Evolutionary conservation across 2,888 invertebrate species (phyloP).

Genomic region (Dolomedes plantarius): DNA sequence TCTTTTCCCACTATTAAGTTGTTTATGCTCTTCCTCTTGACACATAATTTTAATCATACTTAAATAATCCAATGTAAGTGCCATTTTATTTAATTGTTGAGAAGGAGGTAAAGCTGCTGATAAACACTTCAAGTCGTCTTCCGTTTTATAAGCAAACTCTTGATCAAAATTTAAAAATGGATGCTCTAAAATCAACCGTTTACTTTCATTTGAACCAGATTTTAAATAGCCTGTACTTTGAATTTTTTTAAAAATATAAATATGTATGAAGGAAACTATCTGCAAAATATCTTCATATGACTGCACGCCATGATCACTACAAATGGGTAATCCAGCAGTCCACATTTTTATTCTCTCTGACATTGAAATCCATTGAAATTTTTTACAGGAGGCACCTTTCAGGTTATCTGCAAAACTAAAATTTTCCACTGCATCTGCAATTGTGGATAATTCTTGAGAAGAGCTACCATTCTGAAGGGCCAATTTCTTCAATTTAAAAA

Average conservation of each 20-base stretch:
- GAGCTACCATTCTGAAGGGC: constrained; percentile 29
- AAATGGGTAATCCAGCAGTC: constrained; percentile 48
- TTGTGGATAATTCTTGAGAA: constrained; percentile 12
- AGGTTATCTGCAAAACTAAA: constrained; percentile 45
- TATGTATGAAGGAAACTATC: constrained; percentile 21
- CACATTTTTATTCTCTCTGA: constrained; percentile 45
- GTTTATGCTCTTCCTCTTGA: constrained; percentile 29
- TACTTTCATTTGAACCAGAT: not conserved
- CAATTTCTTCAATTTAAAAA: constrained; percentile 37
- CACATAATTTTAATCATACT: constrained; percentile 54
- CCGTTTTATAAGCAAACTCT: not conserved
- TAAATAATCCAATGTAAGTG: constrained; percentile 55
- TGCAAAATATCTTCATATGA: not conserved
- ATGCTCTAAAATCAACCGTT: constrained; percentile 23
- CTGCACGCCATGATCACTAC: constrained; percentile 8
- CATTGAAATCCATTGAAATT: constrained; percentile 26
- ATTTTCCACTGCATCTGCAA: constrained; percentile 30
- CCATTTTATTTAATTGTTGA: constrained; percentile 27
- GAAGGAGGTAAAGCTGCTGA: constrained; percentile 22
- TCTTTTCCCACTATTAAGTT: constrained; percentile 43
- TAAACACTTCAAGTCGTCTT: constrained; percentile 25
- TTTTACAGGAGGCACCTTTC: constrained; percentile 4
- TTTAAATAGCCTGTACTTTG: not conserved
- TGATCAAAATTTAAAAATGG: constrained; percentile 18
- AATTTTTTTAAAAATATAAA: not conserved